Evolutionary conservation across 2,113 vertebrate genomes (phyloP).

Genomic region (Actenoides lindsayi): DNA sequence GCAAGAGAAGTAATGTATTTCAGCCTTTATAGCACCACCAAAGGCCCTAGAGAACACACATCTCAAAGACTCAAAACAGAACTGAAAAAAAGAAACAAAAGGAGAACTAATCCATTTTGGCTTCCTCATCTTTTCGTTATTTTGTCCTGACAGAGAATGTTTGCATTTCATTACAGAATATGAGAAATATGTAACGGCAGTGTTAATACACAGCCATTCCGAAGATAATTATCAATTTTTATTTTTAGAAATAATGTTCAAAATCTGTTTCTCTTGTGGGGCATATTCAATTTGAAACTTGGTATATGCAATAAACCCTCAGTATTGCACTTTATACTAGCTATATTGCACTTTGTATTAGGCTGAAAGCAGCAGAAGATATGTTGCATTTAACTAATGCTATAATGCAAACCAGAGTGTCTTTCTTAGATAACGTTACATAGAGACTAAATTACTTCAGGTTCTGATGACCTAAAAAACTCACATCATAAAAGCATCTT

Average conservation of each 20-base stretch:
- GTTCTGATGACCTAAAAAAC: not conserved
- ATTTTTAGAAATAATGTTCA: not conserved
- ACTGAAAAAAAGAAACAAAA: not conserved
- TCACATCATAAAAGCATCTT: no score
- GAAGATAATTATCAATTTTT: not conserved
- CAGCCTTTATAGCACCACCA: not conserved
- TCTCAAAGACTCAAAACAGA: not conserved
- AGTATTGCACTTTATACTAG: not conserved
- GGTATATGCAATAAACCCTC: no score
- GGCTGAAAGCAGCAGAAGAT: fast-evolving
- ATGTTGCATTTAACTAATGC: not conserved
- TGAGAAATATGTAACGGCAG: not conserved
- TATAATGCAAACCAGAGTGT: not conserved
- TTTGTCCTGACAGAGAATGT: not conserved
- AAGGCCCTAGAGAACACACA: not conserved
- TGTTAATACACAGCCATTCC: fast-evolving
- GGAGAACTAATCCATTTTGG: not conserved
- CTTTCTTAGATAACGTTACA: not conserved
- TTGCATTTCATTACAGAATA: not conserved
- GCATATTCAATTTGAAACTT: not conserved
- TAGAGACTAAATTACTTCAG: not conserved
- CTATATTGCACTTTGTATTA: not conserved
- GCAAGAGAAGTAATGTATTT: not conserved
- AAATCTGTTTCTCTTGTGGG: not conserved
- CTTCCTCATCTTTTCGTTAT: not conserved